Conservation (phyloP, 2,113 vertebrate genomes). For the Hydropotes inermis region DNA sequence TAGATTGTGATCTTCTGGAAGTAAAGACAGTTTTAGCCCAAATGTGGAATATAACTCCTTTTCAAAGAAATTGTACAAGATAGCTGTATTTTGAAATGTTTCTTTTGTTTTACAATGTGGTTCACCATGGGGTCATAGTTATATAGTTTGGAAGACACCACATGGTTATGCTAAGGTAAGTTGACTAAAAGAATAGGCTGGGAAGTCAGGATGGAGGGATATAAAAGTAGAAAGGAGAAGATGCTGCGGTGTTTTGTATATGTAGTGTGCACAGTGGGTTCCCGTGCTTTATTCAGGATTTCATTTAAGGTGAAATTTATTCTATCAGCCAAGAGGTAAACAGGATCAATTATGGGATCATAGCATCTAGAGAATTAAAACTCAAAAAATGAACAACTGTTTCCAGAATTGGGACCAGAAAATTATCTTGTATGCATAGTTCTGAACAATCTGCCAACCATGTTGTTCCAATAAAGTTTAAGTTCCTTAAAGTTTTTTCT, state of each 20-base stretch:
- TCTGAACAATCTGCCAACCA: background rate
- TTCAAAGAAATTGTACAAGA: background rate
- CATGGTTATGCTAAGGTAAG: background rate
- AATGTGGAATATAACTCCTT: background rate
- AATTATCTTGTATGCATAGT: background rate
- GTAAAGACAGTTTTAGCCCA: background rate
- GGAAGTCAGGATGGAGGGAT: background rate
- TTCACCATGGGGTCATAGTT: background rate
- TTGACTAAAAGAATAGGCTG: background rate
- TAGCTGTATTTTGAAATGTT: background rate
- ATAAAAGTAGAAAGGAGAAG: background rate
- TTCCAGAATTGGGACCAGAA: background rate
- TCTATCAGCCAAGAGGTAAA: background rate
- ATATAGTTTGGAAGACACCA: background rate
- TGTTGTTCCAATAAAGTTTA: background rate
- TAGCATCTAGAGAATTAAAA: background rate
- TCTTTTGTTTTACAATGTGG: background rate
- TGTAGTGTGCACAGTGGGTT: background rate
- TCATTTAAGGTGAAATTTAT: background rate
- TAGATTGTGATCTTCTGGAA: constrained; percentile 1
- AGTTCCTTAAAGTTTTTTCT: background rate
- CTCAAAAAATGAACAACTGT: background rate
- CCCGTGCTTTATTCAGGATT: background rate
- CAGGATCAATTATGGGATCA: background rate
- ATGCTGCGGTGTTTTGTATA: background rate